These are phyloP conservation scores for Thamnophis elegans DNA, from an alignment of 2,797 vertebrate species.

Conservation along the genomic window DNA sequence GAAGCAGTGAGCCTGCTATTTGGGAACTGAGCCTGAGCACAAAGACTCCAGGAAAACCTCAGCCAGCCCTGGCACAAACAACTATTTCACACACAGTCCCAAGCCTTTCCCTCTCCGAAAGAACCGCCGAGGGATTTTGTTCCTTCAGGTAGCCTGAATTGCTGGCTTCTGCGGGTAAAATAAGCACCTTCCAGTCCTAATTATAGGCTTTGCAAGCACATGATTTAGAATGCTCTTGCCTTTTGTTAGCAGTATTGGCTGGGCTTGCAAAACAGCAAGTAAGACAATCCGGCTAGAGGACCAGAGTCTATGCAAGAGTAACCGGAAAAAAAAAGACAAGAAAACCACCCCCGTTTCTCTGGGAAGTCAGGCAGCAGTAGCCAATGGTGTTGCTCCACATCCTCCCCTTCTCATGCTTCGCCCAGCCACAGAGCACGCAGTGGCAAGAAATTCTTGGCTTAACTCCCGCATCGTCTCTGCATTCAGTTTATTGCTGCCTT, in stretches of 20 bases:
- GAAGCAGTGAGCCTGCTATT: conserved; percentile 9
- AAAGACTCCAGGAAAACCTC: conserved; percentile 41
- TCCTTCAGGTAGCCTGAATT: conserved; percentile 59
- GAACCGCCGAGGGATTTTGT: conserved; percentile 57
- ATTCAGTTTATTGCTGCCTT: conserved; percentile 22
- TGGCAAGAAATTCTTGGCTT: conserved; percentile 19
- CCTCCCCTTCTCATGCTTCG: background rate
- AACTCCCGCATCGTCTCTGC: conserved; percentile 14
- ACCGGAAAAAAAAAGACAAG: conserved; percentile 41
- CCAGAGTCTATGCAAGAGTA: background rate
- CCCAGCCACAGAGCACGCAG: background rate
- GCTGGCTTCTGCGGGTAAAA: conserved; percentile 48
- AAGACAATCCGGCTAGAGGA: conserved; percentile 39
- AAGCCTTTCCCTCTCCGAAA: conserved; percentile 51
- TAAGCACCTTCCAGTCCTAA: conserved; percentile 50
- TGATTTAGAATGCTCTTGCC: conserved; percentile 44
- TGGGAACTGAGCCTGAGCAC: background rate
- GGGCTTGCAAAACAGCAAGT: conserved; percentile 40
- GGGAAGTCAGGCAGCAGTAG: conserved; percentile 47
- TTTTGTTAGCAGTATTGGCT: conserved; percentile 51
- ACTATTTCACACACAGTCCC: conserved; percentile 21
- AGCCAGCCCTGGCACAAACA: conserved; percentile 31
- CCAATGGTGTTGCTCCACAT: conserved; percentile 44
- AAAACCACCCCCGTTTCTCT: conserved; percentile 25
- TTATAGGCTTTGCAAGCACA: conserved; percentile 50